Percentiles rank a stretch among this genome's conserved stretches.
Conservation (phyloP, 1,140 invertebrate genomes). For the Arion vulgaris region DNA sequence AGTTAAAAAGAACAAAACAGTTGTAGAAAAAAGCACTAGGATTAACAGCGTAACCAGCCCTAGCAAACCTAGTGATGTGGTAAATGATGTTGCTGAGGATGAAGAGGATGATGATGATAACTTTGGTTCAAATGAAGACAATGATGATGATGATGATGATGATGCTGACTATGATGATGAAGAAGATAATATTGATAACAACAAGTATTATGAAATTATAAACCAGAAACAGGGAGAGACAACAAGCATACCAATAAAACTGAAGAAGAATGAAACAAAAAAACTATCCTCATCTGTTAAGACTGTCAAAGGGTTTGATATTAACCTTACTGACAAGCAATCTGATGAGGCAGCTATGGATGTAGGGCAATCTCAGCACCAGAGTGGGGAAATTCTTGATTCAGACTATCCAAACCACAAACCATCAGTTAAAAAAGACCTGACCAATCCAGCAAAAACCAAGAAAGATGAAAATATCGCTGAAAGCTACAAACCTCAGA, state of each 20-base stretch:
- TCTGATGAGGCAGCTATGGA: neutral
- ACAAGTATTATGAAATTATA: constrained; percentile 37
- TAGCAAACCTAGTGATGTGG: neutral
- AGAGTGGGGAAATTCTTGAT: constrained; percentile 37
- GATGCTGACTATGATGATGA: constrained; percentile 3
- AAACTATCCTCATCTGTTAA: constrained; percentile 14
- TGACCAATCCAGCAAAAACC: constrained; percentile 28
- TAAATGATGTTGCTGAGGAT: neutral
- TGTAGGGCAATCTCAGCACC: constrained; percentile 32
- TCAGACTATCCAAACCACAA: neutral
- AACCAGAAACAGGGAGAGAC: constrained; percentile 40
- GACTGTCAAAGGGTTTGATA: neutral
- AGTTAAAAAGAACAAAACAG: neutral
- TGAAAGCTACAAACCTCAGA: neutral
- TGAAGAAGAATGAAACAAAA: constrained; percentile 11
- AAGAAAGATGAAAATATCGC: constrained; percentile 30
- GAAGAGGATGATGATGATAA: constrained; percentile 21
- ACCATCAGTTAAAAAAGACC: constrained; percentile 44
- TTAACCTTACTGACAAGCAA: constrained; percentile 24
- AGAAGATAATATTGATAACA: constrained; percentile 35
- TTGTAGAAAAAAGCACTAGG: neutral
- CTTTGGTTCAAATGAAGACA: constrained; percentile 21
- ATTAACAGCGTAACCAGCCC: neutral
- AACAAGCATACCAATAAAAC: constrained; percentile 34
- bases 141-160: constrained; percentile 20